Evolutionary conservation across 2,113 vertebrate species (phyloP), one percentile per base, ranked within the genome.

Genomic region (Lagenorhynchus albirostris): DNA sequence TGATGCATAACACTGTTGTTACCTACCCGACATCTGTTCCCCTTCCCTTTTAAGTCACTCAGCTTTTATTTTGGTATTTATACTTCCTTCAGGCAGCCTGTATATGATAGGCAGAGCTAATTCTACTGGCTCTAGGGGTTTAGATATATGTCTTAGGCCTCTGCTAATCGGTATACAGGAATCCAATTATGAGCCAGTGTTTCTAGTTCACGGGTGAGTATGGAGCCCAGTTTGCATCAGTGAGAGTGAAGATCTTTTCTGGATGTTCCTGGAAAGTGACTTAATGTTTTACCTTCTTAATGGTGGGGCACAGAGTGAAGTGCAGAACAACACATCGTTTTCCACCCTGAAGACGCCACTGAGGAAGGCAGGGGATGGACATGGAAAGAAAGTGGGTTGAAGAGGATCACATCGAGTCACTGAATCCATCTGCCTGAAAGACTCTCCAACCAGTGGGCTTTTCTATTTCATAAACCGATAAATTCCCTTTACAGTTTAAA

Each of bases 1-100:
- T 38, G 31, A 70, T 5, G 10, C 2, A 0, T 1, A 8, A 12
- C 29, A 9, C 26, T 6, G 2, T 17, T 41, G 8, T 23, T 31
- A 23, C 29, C 25, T 55, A 29, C 8, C 5, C 3, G 20, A 14
- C 41, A 21, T 67, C 17, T 13, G 4, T 25, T 33, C 4, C 20
- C 13, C 31, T 58, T 12, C 5, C 47, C 5, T 33, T 62, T 21
- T 31, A 31, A 18, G 33, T 13, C 14, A 26, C 29, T 29, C 9
- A 8, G 9, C 23, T 58, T 83, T 62, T 9, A 20, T 21, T 88
- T 82, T 44, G 41, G 11, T 53, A 21, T 17, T 33, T 36, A 4
- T 6, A 0, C 11, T 5, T 60, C 55, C n/a, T 29, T 71, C 20
- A 0, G 8, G 31, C 2, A 60, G 44, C 58, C 76, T 71, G 55